Base-by-base conservation (phyloP, 1,140 invertebrate genomes). In the Triops longicaudatus region DNA sequence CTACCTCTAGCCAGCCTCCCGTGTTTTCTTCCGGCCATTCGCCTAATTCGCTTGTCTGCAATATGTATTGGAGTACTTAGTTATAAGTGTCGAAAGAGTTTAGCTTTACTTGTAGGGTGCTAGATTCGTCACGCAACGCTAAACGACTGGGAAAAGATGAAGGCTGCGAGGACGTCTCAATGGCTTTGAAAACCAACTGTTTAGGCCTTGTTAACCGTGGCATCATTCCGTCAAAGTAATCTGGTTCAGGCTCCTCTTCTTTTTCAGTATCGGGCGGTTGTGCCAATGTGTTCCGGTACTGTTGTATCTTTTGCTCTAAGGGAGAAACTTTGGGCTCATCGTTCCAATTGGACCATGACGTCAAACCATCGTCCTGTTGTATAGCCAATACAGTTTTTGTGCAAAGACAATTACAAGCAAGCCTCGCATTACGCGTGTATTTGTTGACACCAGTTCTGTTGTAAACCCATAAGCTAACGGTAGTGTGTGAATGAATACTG, bases 191-290 rank as follows among this genome's bases (percentile, higher is more conserved):
- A 22, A 63, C 50, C 50, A 63, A 4, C 50, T 63, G 50, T 17
- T 63, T 63, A 63, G 50, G 50, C 7, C 50, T 9, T 63, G 50
- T 63, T 9, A 63, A 63, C 22, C 50, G 14, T 63, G 50, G 50
- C 6, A 6, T 63, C 50, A 63, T 75, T 42, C 28, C 74, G 31
- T 63, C 43, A 63, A 75, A 75, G 74, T 50, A 75, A 44, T 75
- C 74, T 26, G 74, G 74, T 75, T 75, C 74, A 5, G 43, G 74
- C 43, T 43, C 74, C 27, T 28, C 28, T 26, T 75, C 74, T 75
- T 75, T 27, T 50, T 63, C 63, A n/a, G 74, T 63, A 7, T 27
- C 28, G 41, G 42, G 74, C 26, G 63, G 26, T 31, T 44, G n/a
- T 17, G 43, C 63, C 27, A 75, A 63, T 75, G 74, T 50, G 14